Percentiles rank a stretch among this genome's conserved stretches.
phyloP scores from a whole-genome alignment of 2,797 vertebrate species.

The Enteromius thamalakanensis region DNA sequence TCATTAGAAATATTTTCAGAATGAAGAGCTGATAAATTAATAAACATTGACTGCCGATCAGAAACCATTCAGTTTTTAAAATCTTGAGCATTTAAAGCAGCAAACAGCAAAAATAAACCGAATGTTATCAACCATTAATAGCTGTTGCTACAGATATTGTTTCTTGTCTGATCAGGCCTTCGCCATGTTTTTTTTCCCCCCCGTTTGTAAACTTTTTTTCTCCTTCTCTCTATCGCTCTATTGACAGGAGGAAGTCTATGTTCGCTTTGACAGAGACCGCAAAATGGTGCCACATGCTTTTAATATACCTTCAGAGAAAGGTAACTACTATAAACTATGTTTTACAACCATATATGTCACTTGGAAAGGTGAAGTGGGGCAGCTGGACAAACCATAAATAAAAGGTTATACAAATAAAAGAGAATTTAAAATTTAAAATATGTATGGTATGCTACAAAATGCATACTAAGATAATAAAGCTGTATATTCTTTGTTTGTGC shows the following conservation, averaged over 20 bases:
- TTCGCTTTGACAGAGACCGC: conserved; percentile 55
- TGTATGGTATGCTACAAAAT: background rate
- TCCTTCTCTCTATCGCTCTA: background rate
- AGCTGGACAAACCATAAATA: conserved; percentile 7
- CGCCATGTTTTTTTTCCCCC: background rate
- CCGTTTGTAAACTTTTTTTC: background rate
- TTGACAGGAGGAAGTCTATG: conserved; percentile 61
- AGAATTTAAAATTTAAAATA: background rate
- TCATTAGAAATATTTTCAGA: background rate
- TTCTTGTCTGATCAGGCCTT: background rate
- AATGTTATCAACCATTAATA: background rate
- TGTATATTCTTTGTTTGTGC: conserved; percentile 3
- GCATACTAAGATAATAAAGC: background rate
- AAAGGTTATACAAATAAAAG: background rate
- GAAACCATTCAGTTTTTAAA: background rate
- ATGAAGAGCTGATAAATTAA: background rate
- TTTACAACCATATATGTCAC: background rate
- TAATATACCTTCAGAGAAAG: conserved; percentile 46
- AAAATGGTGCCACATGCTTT: conserved; percentile 43
- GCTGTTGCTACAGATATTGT: background rate
- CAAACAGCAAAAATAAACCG: background rate
- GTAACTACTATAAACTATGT: conserved; percentile 33
- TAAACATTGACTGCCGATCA: background rate
- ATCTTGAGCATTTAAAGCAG: background rate
- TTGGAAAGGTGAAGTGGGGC: conserved; percentile 32